Evolutionary conservation across 2,113 vertebrate genomes (phyloP).

Genomic region (Gallinago media): DNA sequence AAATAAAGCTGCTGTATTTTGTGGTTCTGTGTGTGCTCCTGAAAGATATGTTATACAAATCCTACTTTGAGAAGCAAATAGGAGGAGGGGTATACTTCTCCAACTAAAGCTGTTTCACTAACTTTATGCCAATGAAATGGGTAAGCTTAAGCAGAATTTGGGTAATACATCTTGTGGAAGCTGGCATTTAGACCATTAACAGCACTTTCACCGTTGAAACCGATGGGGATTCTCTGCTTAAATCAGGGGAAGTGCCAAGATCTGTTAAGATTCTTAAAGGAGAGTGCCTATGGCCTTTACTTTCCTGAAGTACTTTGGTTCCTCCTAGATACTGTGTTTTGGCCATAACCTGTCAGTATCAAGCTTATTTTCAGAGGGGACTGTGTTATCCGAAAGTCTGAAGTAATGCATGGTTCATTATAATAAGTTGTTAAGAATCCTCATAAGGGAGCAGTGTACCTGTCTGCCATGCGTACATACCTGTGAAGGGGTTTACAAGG

Average conservation of each 20-base stretch:
- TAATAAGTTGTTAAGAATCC: neutral
- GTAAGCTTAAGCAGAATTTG: neutral
- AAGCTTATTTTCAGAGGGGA: neutral
- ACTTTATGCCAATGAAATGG: neutral
- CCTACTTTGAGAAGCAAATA: neutral
- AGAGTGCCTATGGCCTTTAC: neutral
- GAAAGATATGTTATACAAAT: neutral
- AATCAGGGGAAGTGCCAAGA: neutral
- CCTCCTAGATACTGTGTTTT: neutral
- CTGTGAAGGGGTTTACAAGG: neutral
- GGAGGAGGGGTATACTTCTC: neutral
- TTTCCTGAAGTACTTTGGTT: neutral
- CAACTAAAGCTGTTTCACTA: neutral
- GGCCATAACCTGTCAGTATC: neutral
- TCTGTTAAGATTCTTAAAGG: neutral
- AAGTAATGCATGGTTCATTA: neutral
- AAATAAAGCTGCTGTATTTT: neutral
- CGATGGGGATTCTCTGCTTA: fast-evolving
- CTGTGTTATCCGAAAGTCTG: neutral
- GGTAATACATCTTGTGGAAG: neutral
- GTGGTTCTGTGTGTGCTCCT: neutral
- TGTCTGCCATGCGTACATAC: neutral
- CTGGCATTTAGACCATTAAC: neutral
- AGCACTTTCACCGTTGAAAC: neutral
- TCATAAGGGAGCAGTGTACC: neutral